phyloP scores from a whole-genome alignment of 2,797 vertebrate genomes.

The Ctenosaura bakeri region DNA sequence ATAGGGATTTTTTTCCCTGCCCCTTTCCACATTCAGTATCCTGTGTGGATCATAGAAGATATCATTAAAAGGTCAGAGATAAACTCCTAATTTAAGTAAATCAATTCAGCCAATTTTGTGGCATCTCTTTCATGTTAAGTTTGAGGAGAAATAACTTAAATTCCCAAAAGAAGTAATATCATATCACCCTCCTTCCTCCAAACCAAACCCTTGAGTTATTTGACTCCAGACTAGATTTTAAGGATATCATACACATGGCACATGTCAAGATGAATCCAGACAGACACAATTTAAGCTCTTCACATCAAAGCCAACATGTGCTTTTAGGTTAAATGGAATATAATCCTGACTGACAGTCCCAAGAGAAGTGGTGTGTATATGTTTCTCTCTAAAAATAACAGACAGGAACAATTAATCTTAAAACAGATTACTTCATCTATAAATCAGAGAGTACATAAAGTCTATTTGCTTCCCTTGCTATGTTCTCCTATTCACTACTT shows the following conservation, averaged over 20 bases:
- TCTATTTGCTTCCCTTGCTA: slow-evolving; percentile 21
- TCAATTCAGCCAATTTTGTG: neutral
- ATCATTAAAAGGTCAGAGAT: neutral
- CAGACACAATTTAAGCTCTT: slow-evolving; percentile 14
- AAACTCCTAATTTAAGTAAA: neutral
- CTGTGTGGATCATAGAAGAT: neutral
- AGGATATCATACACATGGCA: neutral
- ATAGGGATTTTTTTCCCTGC: neutral
- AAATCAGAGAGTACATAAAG: slow-evolving; percentile 22
- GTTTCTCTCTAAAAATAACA: neutral
- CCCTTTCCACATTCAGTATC: neutral
- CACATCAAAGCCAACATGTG: neutral
- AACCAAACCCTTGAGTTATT: slow-evolving; percentile 31
- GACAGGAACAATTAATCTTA: neutral
- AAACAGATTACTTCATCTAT: slow-evolving; percentile 5
- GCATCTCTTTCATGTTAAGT: neutral
- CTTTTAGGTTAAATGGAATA: slow-evolving; percentile 31
- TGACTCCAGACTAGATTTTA: slow-evolving; percentile 40
- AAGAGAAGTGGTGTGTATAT: slow-evolving; percentile 15
- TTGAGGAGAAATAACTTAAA: neutral
- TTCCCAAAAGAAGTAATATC: slow-evolving; percentile 28
- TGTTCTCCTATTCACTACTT: neutral
- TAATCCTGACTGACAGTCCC: neutral
- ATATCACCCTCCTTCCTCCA: slow-evolving; percentile 7
- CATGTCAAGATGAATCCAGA: slow-evolving; percentile 7